Evolutionary conservation across 2,113 vertebrate species (phyloP), one percentile per base, ranked within the genome.

Genomic region (Stegostoma tigrinum): DNA sequence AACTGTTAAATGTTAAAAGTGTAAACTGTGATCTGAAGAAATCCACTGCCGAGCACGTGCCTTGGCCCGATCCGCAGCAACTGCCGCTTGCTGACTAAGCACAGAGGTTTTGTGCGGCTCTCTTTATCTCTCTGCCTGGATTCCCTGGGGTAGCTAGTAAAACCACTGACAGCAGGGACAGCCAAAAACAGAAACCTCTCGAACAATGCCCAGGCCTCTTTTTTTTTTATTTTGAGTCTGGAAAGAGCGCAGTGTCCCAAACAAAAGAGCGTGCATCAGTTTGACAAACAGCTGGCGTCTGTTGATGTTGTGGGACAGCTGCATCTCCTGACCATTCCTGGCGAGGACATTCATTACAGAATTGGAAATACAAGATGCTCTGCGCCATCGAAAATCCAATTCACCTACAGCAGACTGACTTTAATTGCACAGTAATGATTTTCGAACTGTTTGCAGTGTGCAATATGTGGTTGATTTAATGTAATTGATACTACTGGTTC

Each of bases 221-320:
- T 34, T 24, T 52, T 34, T 15, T 17, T 90, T 8, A n/a, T 30
- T 55, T 2, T 12, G n/a, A 68, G 23, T 93, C 87, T 90, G 55
- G 87, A 30, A 61, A 90, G 27, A 61, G 34, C 34, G 21, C 10
- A 10, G 4, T 15, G 55, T 17, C 87, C 87, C 48, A 61, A 90
- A 90, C 72, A 19, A 38, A 21, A 66, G 96, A 97, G 97, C 96
- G 97, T 96, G 97, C 96, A 96, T 52, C 97, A 96, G 95, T 97
- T 96, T 97, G 97, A 96, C 94, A 96, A 38, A 12, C 94, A 97
- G 96, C 96, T 96, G 97, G 97, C 97, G 97, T 97, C 97, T 98
- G 97, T 96, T 97, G 97, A 97, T 97, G 97, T 97, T 98, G 97
- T 94, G 96, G 67, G 97, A 98, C 98, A 98, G 98, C 97, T 98